phyloP scores from a whole-genome alignment of 2,113 vertebrate genomes.

The Solenodon paradoxus region DNA sequence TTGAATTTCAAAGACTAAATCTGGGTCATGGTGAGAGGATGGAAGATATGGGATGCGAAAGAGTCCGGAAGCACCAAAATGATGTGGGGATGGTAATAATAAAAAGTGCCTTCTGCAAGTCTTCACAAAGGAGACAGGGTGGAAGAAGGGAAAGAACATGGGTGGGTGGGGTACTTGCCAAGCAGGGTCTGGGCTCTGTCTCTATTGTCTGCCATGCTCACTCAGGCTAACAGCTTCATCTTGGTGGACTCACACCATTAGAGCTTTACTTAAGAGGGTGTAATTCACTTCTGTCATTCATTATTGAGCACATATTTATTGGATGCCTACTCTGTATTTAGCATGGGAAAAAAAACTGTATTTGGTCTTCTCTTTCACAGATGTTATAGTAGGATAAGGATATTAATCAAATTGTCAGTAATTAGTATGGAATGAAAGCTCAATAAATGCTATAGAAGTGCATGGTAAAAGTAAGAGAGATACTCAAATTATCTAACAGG shows the following conservation, averaged over 20 bases:
- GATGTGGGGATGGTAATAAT: background rate
- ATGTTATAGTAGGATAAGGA: background rate
- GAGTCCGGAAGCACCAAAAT: background rate
- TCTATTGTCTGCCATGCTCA: fast-evolving
- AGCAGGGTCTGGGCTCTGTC: background rate
- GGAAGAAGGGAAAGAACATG: background rate
- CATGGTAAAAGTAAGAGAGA: background rate
- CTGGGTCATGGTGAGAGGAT: constrained; percentile 57
- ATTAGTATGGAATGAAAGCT: background rate
- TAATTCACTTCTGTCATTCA: background rate
- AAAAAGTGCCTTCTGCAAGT: background rate
- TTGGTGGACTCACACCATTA: too few species aligned
- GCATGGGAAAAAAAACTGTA: background rate
- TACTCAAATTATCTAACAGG: background rate
- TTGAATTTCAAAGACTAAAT: constrained; percentile 64
- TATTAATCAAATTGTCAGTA: background rate
- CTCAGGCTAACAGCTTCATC: background rate
- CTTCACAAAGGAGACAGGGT: background rate
- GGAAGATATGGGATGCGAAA: background rate
- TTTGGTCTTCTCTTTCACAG: background rate
- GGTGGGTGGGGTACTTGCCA: fast-evolving
- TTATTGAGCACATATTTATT: background rate
- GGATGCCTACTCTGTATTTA: background rate
- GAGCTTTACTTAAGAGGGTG: too few species aligned
- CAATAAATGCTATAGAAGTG: background rate